Evolutionary conservation across 2,888 invertebrate species (phyloP), one percentile per base, ranked within the genome.

Genomic region (Sinohyriopsis cumingii): DNA sequence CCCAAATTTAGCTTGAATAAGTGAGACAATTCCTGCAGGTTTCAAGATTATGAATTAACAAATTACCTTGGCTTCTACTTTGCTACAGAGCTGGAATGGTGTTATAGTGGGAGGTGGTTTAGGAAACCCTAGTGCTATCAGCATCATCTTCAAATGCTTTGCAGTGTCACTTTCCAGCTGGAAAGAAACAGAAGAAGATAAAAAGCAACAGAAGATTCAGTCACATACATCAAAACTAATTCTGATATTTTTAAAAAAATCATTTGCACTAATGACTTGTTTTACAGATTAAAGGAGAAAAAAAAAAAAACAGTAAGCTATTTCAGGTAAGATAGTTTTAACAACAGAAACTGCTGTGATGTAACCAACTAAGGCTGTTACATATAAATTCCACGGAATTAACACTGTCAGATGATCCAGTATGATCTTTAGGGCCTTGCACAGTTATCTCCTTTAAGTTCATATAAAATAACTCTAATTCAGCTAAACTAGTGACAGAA

Each of bases 31-130:
- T 45, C 45, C 12, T 12, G 45, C 45, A 45, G 45, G 9, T 45
- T 45, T 45, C 15, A 45, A 33, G 9, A 33, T 33, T 9, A 33
- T 33, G 5, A n/a, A n/a, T n/a, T n/a, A 7, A 33, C 33, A 33
- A 56, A 56, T 65, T 76, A 95, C 91, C 87, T 95, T 94, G 0
- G 92, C 91, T 68, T 93, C 93, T 0, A 97, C 86, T 90, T 95
- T 96, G 28, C 93, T 92, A 88, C 97, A 97, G 18, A 98, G 90
- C 82, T 94, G 92, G 80, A 93, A 93, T 0, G 94, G 87, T 0
- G 95, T 93, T 65, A 98, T 94, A 87, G 95, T 94, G 0, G 94
- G 93, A 0, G 97, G 97, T 5, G 97, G 96, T 87, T 96, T 96
- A 62, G 95, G 94, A 87, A 97, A 94, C 68, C 94, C 93, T 22